Percentiles rank a stretch among this genome's conserved stretches.
phyloP scores from a whole-genome alignment of 2,888 invertebrate species.

The Clistopyga incitator region DNA sequence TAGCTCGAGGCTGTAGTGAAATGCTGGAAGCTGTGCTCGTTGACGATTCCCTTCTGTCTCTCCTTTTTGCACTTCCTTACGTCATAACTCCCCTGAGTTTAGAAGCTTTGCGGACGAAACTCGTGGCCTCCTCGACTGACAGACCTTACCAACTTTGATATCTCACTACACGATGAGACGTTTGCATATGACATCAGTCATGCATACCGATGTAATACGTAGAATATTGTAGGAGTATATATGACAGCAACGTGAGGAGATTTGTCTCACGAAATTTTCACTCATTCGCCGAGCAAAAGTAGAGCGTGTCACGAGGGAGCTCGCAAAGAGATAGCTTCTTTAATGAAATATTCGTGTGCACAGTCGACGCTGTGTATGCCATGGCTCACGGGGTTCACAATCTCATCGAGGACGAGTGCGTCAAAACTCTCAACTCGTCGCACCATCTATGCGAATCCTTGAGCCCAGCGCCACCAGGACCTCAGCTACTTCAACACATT shows the following conservation, averaged over 20 bases:
- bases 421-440: slow-evolving; percentile 77
- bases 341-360: slow-evolving; percentile 70
- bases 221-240: not conserved
- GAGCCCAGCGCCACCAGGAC: slow-evolving; percentile 85
- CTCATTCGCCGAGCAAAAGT: slow-evolving; percentile 4
- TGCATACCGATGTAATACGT: slow-evolving; percentile 27
- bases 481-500: slow-evolving; percentile 87
- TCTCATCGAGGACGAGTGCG: slow-evolving; percentile 87
- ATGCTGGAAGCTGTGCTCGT: slow-evolving; percentile 31
- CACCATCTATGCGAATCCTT: slow-evolving; percentile 84
- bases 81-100: slow-evolving; percentile 30
- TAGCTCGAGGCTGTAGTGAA: not conserved
- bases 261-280: slow-evolving; percentile 15
- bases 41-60: slow-evolving; percentile 11
- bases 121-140: not conserved
- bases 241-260: slow-evolving; percentile 22
- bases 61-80: slow-evolving; percentile 18
- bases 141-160: slow-evolving; percentile 45
- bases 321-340: not conserved
- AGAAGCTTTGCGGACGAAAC: slow-evolving; percentile 7
- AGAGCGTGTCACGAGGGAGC: not conserved
- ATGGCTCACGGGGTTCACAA: slow-evolving; percentile 90
- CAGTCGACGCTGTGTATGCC: slow-evolving; percentile 91
- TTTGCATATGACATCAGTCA: slow-evolving; percentile 24
- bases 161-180: slow-evolving; percentile 9